Evolutionary conservation across 2,888 invertebrate species (phyloP), one percentile per base, ranked within the genome.

Genomic region (Machimus rusticus): DNA sequence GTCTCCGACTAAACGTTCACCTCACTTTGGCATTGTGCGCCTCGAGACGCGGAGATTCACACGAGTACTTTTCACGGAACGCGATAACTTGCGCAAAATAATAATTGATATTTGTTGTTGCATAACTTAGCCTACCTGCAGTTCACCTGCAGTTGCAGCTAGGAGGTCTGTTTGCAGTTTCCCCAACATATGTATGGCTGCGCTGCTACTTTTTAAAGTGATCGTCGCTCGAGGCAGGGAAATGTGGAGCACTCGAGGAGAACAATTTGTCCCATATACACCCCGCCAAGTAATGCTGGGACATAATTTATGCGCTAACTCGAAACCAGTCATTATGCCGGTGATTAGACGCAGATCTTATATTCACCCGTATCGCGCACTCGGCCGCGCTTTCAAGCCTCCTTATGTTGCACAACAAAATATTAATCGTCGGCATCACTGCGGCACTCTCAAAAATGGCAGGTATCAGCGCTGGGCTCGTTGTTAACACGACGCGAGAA

Each of bases 31-130:
- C 55, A 51, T 81, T 81, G 51, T 31, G 31, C 51, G 31, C 14
- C 46, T 31, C 55, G 12, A 28, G 12, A n/a, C 55, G 81, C 51
- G 28, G 55, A 81, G 51, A 55, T 81, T 81, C 81, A 81, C 81
- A 81, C 81, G 81, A 81, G 51, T 55, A 81, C 51, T 34, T 51
- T 81, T 81, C 55, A 81, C 46, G 28, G 81, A 81, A 81, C 51
- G 81, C 81, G 81, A 81, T 81, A 81, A 81, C 81, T 81, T 81
- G 81, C 51, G 81, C 81, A 81, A 81, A 81, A 81, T 81, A 81
- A 81, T 81, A 81, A 81, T 81, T 81, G 81, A 81, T 81, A 81
- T 81, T 81, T 81, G 81, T 55, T 55, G 34, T 81, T 81, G 81
- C 81, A 81, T 55, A 81, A 81, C 31, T 55, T 81, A 34, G 14